Base-by-base conservation (phyloP, 1,140 invertebrate species). In the Antheraea mylitta region DNA sequence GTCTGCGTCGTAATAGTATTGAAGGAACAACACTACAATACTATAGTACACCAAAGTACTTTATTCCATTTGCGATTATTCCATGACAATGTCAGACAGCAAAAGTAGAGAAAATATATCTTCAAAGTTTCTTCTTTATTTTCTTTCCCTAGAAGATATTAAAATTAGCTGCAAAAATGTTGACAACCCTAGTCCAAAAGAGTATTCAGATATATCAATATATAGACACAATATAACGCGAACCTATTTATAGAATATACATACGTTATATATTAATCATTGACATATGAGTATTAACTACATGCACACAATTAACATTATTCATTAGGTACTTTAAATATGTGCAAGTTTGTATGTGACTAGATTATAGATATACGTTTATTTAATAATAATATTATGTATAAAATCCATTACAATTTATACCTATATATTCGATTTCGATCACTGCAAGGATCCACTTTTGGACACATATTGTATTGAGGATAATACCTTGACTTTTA, bases 381-480 rank as follows among this genome's bases (percentile, higher is more conserved):
- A 64, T 36, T 30, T 66, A 66, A 16, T 19, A 81, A 59, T 81
- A 79, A 70, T 68, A 19, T 61, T 83, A 86, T 74, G 80, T 91
- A 90, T 85, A 91, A 90, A 90, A 85, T 30, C 80, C 85, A 81
- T 88, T 87, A 87, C 80, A 86, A 79, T 78, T 83, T 81, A 74
- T 86, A 80, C 81, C 83, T 48, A 42, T 71, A 64, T 73, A 81
- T 86, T 85, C 76, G 76, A 81, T 90, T 81, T 79, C 81, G 92
- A 93, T 92, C 92, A 93, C 90, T 93, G 92, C 92, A 93, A 92
- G 87, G 90, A 93, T 92, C 92, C 92, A 87, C 75, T 78, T 87
- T 80, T 73, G 73, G 86, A 88, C 89, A 87, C 78, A 84, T 88
- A 85, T 86, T 83, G 86, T 84, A 76, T 81, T 70, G 87, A 89